Evolutionary conservation across 2,888 invertebrate genomes (phyloP).

Genomic region (Dusona sp.): DNA sequence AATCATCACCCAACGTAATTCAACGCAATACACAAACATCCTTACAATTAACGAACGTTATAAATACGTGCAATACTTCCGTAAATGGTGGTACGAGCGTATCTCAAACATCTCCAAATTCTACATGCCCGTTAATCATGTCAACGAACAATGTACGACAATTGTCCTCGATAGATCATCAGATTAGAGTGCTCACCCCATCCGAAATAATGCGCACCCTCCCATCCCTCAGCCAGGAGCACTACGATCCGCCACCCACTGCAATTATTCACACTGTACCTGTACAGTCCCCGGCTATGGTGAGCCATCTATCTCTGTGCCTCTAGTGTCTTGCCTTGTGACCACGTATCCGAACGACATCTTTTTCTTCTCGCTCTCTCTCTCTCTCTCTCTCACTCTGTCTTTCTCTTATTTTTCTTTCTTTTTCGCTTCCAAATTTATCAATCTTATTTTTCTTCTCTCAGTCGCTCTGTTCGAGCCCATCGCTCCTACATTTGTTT

Average conservation of each 20-base stretch:
- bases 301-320: conserved; percentile 84
- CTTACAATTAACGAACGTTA: conserved; percentile 77
- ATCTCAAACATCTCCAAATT: conserved; percentile 78
- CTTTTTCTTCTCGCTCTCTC: conserved; percentile 71
- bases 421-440: conserved; percentile 63
- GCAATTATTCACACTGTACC: conserved; percentile 85
- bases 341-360: conserved; percentile 80
- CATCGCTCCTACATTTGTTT: conserved; percentile 56
- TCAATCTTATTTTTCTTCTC: conserved; percentile 5
- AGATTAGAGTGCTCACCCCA: conserved; percentile 95
- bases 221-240: conserved; percentile 92
- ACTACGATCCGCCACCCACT: conserved; percentile 87
- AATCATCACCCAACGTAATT: conserved; percentile 78
- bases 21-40: conserved; percentile 77
- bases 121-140: conserved; percentile 83
- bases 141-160: conserved; percentile 85
- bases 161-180: conserved; percentile 89
- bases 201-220: conserved; percentile 96
- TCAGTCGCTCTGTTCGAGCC: conserved; percentile 13
- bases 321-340: conserved; percentile 83
- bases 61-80: conserved; percentile 65
- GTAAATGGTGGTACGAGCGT: conserved; percentile 62
- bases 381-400: conserved; percentile 73
- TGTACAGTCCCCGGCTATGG: conserved; percentile 85
- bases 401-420: conserved; percentile 72